These are phyloP conservation scores for Gallirallus australis DNA, from an alignment of 2,797 vertebrate genomes.

Conservation along the genomic window DNA sequence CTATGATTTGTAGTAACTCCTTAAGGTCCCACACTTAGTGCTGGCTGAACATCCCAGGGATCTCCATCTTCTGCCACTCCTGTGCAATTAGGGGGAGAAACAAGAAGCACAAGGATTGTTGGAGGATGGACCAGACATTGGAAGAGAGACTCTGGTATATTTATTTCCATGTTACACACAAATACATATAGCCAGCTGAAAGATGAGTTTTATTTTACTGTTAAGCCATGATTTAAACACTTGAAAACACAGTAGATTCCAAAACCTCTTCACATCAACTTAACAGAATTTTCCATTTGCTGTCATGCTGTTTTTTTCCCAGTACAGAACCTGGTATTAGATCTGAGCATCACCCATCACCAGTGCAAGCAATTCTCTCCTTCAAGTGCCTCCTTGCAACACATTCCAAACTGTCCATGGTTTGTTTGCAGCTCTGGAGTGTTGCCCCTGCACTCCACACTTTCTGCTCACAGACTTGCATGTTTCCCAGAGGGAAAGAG, in stretches of 20 bases:
- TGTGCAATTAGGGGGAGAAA: not conserved
- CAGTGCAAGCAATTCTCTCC: not conserved
- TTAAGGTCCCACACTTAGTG: not conserved
- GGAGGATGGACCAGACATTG: not conserved
- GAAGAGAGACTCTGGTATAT: not conserved
- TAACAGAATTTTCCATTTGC: not conserved
- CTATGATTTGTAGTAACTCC: not conserved
- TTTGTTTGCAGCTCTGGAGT: not conserved
- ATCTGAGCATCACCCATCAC: not conserved
- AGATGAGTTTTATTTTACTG: not conserved
- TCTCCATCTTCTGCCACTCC: not conserved
- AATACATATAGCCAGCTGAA: not conserved
- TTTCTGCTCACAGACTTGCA: not conserved
- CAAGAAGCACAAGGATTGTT: not conserved
- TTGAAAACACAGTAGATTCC: not conserved
- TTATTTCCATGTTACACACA: slow-evolving; percentile 3
- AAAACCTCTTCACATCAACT: not conserved
- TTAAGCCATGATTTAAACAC: not conserved
- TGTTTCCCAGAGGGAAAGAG: not conserved
- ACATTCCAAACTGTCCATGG: not conserved
- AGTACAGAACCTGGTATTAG: not conserved
- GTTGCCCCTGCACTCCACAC: not conserved
- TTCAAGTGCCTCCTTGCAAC: not conserved
- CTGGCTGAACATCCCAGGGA: not conserved
- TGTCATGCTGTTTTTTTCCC: not conserved